Evolutionary conservation across 2,797 vertebrate genomes (phyloP), one percentile per base, ranked within the genome.

Genomic region (Bothrops alternatus): DNA sequence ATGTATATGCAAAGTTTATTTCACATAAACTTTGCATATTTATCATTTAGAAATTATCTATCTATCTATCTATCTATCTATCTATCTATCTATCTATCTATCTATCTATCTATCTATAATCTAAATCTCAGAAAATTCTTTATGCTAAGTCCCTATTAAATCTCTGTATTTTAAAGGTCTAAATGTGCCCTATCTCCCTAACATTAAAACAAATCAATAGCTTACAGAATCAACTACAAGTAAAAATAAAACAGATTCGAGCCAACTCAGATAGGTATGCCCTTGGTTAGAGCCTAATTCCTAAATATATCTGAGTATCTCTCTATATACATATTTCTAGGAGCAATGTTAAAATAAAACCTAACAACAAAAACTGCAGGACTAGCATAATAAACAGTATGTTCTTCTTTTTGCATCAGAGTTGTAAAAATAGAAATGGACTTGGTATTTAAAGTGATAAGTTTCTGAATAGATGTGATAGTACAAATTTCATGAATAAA

Each of bases 401-500:
- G 65, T 65, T 18, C 26, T 7, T 18, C 28, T 26, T 10, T 90
- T 87, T 50, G 25, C 32, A 90, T 58, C 18, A 73, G 18, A 58
- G 37, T 32, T 60, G 13, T 78, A 26, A 63, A 53, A 90, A n/a
- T 78, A 42, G 56, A 78, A 90, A 61, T 87, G 61, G 86, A 42
- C 28, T 61, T 78, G 14, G 25, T 87, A 56, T 88, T 93, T 93
- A 88, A 82, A 88, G n/a, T 82, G 90, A 47, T 58, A 78, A n/a
- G 20, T 58, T 55, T 88, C 23, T 55, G 47, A 88, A 88, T 60
- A 73, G 37, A 3, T 78, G 53, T 93, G 63, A 37, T 32, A 90
- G 88, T 47, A 65, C n/a, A 86, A 60, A 50, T 85, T 85, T 91
- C 90, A 87, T 90, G 63, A 93, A 90, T 88, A 90, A 93, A 87